Conservation (phyloP, 37 sponge, comb jelly and placozoan species). For the Mnemiopsis leidyi region DNA sequence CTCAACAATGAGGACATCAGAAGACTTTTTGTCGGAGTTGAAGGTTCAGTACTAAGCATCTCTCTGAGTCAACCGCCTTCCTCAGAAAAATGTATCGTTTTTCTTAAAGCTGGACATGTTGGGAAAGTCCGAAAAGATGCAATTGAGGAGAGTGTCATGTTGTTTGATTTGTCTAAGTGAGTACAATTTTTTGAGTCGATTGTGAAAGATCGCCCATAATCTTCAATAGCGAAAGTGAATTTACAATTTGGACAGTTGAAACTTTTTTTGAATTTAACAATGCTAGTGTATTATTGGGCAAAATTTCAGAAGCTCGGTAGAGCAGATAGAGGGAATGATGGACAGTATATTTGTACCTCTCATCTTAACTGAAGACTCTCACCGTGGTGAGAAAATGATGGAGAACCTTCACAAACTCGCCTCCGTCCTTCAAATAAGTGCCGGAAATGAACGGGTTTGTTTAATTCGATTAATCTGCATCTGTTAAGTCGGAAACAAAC, state of each 20-base stretch:
- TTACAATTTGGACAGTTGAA: too few relatives aligned
- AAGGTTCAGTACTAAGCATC: not conserved
- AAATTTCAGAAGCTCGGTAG: constrained; percentile 27
- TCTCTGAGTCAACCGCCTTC: not conserved
- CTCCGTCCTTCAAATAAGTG: constrained; percentile 70
- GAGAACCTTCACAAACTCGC: constrained; percentile 79
- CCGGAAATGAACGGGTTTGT: constrained; percentile 69
- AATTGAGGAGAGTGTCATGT: constrained; percentile 75
- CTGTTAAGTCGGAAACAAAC: too few relatives aligned
- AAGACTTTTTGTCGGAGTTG: constrained; percentile 18
- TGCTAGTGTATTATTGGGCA: too few relatives aligned
- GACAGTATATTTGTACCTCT: constrained; percentile 54
- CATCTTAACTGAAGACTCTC: constrained; percentile 29
- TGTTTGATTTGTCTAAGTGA: constrained; percentile 69
- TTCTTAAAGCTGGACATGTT: constrained; percentile 83
- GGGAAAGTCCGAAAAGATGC: constrained; percentile 81
- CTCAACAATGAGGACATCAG: constrained; percentile 78
- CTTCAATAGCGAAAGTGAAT: too few relatives aligned
- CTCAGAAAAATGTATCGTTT: constrained; percentile 73
- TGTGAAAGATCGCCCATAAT: too few relatives aligned
- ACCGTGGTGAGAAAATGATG: constrained; percentile 71
- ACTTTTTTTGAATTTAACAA: too few relatives aligned
- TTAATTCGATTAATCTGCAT: too few relatives aligned
- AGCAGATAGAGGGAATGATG: constrained; percentile 65
- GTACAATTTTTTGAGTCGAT: not conserved